These are phyloP conservation scores for Poicephalus gulielmi DNA, from an alignment of 2,113 vertebrate genomes.

Conservation along the genomic window DNA sequence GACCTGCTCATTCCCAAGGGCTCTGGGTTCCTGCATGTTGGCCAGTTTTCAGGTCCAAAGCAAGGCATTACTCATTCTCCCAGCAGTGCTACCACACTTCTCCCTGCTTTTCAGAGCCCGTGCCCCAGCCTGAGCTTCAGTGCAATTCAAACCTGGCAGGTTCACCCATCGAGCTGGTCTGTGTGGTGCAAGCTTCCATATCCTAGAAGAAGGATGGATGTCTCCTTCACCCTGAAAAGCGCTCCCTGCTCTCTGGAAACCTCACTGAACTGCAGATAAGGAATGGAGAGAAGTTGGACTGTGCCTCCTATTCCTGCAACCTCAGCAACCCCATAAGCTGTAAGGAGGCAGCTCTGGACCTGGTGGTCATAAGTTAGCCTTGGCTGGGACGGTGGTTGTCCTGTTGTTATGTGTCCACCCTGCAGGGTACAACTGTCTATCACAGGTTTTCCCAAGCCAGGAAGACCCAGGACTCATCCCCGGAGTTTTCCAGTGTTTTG, in stretches of 20 bases:
- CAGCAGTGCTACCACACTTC: background rate
- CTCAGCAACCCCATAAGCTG: background rate
- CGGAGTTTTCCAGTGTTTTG: background rate
- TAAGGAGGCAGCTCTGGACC: background rate
- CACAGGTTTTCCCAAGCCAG: background rate
- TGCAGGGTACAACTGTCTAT: too few species aligned
- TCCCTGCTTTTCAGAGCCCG: background rate
- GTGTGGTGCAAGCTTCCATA: background rate
- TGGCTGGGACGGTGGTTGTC: fast-evolving
- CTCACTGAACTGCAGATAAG: background rate
- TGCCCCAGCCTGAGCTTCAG: background rate
- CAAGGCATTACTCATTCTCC: background rate
- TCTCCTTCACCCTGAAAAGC: background rate
- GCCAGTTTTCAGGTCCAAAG: background rate
- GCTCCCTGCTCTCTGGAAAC: background rate
- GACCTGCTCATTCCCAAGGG: background rate
- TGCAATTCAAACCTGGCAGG: background rate
- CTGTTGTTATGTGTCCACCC: background rate
- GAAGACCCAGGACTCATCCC: background rate
- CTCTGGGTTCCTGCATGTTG: fast-evolving
- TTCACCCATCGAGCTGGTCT: background rate
- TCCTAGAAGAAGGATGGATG: background rate
- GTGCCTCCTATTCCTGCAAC: background rate
- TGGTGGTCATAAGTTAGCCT: background rate
- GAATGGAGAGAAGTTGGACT: background rate